Evolutionary conservation across 2,113 vertebrate species (phyloP).

Genomic region (Neogale vison): DNA sequence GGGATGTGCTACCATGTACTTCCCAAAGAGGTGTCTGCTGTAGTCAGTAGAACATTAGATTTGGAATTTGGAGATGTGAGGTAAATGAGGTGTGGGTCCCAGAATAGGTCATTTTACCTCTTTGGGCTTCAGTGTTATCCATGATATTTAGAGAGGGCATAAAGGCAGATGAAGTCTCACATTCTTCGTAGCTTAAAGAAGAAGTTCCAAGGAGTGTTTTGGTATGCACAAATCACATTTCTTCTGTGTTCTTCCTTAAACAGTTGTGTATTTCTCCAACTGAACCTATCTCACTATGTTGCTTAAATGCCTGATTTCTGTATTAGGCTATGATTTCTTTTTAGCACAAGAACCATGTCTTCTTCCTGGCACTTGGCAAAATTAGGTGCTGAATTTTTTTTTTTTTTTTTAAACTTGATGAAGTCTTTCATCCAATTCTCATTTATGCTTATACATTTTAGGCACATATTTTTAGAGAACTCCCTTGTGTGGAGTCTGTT

Average conservation of each 20-base stretch:
- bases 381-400: not conserved
- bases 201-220: not conserved
- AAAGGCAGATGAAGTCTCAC: not conserved
- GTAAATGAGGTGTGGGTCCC: not conserved
- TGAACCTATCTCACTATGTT: not conserved
- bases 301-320: not conserved
- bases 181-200: not conserved
- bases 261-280: not conserved
- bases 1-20: not conserved
- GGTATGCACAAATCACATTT: not conserved
- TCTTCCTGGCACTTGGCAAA: constrained; percentile 17
- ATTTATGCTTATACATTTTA: constrained; percentile 11
- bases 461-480: constrained; percentile 43
- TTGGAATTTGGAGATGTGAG: not conserved
- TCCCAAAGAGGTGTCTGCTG: not conserved
- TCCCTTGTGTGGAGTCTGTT: not conserved
- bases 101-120: not conserved
- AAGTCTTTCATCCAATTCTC: constrained; percentile 44
- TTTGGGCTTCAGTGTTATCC: not conserved
- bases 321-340: not conserved
- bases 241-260: not conserved
- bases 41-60: not conserved
- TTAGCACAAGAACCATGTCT: constrained; percentile 14
- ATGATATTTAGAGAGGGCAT: not conserved
- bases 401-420: not conserved